Evolutionary conservation across 2,797 vertebrate species (phyloP), one percentile per base, ranked within the genome.

Genomic region (Acanthornis magna): DNA sequence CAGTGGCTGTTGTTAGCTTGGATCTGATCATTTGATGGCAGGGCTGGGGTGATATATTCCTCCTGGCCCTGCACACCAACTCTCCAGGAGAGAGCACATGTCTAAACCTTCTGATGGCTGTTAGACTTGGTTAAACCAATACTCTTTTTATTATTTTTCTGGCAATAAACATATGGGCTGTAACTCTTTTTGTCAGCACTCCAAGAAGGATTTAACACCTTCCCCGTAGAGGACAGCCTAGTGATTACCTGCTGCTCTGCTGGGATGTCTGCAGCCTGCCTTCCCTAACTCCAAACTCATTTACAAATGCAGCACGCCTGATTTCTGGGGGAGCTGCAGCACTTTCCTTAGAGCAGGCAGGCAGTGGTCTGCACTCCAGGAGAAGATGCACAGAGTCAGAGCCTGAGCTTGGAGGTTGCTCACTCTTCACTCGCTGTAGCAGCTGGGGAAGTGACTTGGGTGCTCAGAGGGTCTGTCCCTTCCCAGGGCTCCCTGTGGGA

Each of bases 141-240:
- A 54, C 51, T 75, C 48, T 34, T 83, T 81, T 88, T 85, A 82
- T 87, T 88, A 74, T 90, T 91, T 91, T 91, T 85, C 92, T 94
- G 89, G 62, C 91, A 94, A 95, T 91, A 92, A 94, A 83, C 95
- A 88, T 93, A 91, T 66, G 82, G 92, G 75, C 65, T 93, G 76
- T 88, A 92, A 95, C 78, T 92, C 89, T 77, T 87, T 82, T 92
- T 96, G 95, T 91, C 92, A 96, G 89, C 81, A 45, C 55, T 96
- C 95, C 95, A 95, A 95, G 93, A 97, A 96, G 93, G 87, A 92
- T 95, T 95, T 97, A 96, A 95, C 92, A 93, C 92, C 83, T 96
- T 91, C 58, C 58, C 95, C 0, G 0, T 45, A 57, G 92, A 96
- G 92, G 92, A 96, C 82, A 88, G 79, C 79, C 73, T 70, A 50